A percentile compares a stretch with the other conserved stretches of the same genome.
phyloP scores from a whole-genome alignment of 2,888 invertebrate genomes.

The Eilema griseolum region DNA sequence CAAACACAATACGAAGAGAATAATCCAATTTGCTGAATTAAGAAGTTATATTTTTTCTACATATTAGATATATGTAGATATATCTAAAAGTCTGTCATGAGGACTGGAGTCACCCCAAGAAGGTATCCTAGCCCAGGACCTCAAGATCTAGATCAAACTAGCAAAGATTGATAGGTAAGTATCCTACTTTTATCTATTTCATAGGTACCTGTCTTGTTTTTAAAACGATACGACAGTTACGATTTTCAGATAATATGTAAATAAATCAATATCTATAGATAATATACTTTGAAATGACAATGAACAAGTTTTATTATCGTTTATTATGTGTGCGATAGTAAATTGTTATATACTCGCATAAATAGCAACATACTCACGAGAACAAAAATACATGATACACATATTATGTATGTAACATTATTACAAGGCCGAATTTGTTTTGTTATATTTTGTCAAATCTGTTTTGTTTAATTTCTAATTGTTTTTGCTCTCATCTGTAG shows the following conservation, averaged over 20 bases:
- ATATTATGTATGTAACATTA: background rate
- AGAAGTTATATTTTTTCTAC: too few relatives aligned
- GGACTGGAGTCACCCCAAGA: too few relatives aligned
- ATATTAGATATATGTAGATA: too few relatives aligned
- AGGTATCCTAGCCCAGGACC: too few relatives aligned
- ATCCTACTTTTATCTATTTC: background rate
- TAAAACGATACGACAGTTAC: background rate
- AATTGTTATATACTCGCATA: slow-evolving; percentile 1
- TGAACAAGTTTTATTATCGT: slow-evolving; percentile 39
- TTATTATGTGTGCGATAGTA: slow-evolving; percentile 36
- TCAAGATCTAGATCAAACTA: too few relatives aligned
- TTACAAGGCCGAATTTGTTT: background rate
- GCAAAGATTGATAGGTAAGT: background rate
- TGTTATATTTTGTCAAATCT: background rate
- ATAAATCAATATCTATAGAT: slow-evolving; percentile 3
- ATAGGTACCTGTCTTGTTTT: background rate
- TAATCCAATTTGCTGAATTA: too few relatives aligned
- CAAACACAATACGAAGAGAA: too few relatives aligned
- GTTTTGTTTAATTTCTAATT: background rate
- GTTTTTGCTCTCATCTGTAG: background rate
- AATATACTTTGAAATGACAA: background rate
- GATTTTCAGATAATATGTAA: background rate
- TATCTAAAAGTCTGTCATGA: too few relatives aligned
- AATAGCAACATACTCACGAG: background rate
- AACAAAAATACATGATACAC: background rate